These are phyloP conservation scores for Nanorana parkeri DNA, from an alignment of 2,113 vertebrate genomes.

Conservation along the genomic window DNA sequence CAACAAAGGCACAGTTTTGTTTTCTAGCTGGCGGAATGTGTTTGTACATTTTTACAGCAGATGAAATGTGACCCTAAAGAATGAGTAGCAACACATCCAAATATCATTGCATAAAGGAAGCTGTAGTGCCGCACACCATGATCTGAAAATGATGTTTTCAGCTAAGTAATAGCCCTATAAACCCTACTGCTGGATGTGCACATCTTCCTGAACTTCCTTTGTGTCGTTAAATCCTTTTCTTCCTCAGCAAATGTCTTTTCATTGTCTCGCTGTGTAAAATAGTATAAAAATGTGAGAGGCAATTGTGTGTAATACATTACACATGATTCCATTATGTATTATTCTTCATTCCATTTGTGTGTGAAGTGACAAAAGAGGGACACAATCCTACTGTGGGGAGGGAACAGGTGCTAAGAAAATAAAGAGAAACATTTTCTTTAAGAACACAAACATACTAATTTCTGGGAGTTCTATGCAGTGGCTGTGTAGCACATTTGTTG, in stretches of 20 bases:
- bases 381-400: not conserved
- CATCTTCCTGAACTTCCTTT: constrained; percentile 31
- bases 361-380: not conserved
- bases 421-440: not conserved
- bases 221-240: constrained; percentile 35
- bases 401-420: constrained; percentile 5
- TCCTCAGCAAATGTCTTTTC: constrained; percentile 15
- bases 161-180: constrained; percentile 40
- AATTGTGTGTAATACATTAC: constrained; percentile 41
- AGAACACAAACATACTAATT: not conserved
- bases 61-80: constrained; percentile 32
- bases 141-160: constrained; percentile 45
- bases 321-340: constrained; percentile 18
- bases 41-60: constrained; percentile 32
- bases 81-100: constrained; percentile 14
- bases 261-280: constrained; percentile 34
- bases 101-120: constrained; percentile 36
- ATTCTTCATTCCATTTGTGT: constrained; percentile 4
- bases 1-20: not conserved
- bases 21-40: not conserved
- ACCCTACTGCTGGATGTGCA: constrained; percentile 28
- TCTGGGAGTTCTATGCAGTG: too few species aligned
- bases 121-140: constrained; percentile 13
- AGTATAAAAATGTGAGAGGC: constrained; percentile 25
- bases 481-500: too few species aligned